Evolutionary conservation across 2,888 invertebrate species (phyloP), one percentile per base, ranked within the genome.

Genomic region (Oscheius myriophilus): DNA sequence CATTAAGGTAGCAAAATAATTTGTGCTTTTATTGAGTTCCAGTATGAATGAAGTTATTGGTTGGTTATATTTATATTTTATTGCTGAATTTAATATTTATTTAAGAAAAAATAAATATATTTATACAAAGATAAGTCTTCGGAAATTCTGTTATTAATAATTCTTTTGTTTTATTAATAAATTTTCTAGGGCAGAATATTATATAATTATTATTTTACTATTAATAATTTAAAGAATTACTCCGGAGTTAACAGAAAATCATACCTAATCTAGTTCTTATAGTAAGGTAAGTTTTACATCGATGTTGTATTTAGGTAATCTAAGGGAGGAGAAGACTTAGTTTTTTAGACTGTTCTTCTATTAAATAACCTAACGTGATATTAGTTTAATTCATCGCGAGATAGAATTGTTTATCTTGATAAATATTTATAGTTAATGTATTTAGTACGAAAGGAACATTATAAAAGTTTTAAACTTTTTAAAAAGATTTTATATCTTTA

Each of bases 1-100:
- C 92, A 90, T 91, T 90, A 92, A 92, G 91, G 91, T 92, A 92
- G 91, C 91, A 91, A 91, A 92, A n/a, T n/a, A n/a, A n/a, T n/a
- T n/a, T n/a, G n/a, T n/a, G n/a, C n/a, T 90, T 92, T 92, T 91
- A 92, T 91, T 92, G 89, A 87, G 90, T 90, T 90, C 92, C 92
- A 87, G 91, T 89, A 92, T 92, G 91, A 92, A 92, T 84, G 91
- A 69, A 77, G 76, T 76, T 76, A 70, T 78, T 73, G 78, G 71
- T 79, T 75, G 70, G 72, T 78, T 73, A 66, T 76, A 52, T 78
- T 78, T 73, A 70, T 74, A 61, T 75, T 77, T 72, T 74, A 61
- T 70, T 64, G 64, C 69, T 70, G 73, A 76, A 72, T 75, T 78
- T 76, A 72, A 72, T 76, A 64, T 76, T 72, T 78, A 66, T 78